A percentile compares a stretch with the other conserved stretches of the same genome.
Conservation (phyloP, 1,140 invertebrate species). For the Eriocheir sinensis region DNA sequence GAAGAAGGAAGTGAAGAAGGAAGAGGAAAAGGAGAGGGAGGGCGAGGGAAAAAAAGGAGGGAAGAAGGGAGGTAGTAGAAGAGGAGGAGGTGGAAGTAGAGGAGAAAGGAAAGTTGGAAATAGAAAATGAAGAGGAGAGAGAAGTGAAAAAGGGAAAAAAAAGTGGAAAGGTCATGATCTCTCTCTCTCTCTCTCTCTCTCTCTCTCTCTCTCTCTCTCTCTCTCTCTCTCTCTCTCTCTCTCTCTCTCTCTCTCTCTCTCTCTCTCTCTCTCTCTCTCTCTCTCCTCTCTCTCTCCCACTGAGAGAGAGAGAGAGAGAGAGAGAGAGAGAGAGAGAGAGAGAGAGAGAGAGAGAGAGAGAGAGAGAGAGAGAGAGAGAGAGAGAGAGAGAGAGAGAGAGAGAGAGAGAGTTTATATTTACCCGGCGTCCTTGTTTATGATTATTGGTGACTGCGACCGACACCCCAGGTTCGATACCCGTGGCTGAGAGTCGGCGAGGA, state of each 20-base stretch:
- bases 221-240: not conserved
- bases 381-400: not conserved
- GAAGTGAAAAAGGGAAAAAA: no score
- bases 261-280: slow-evolving; percentile 3
- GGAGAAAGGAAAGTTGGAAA: no score
- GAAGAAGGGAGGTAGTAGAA: no score
- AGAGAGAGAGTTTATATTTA: not conserved
- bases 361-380: not conserved
- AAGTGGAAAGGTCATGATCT: no score
- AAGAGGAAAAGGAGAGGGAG: no score
- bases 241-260: slow-evolving; percentile 36
- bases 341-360: not conserved
- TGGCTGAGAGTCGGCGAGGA: not conserved
- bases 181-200: no score
- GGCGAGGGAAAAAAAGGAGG: no score
- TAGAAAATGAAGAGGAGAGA: no score
- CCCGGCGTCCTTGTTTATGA: not conserved
- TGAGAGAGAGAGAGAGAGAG: not conserved
- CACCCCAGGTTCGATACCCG: not conserved
- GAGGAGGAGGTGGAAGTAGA: no score
- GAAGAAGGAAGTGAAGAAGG: no score
- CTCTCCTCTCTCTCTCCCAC: slow-evolving; percentile 32
- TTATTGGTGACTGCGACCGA: not conserved
- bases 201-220: not conserved
- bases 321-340: not conserved